Base-by-base conservation (phyloP, 2,888 invertebrate genomes). In the Mimas tiliae region DNA sequence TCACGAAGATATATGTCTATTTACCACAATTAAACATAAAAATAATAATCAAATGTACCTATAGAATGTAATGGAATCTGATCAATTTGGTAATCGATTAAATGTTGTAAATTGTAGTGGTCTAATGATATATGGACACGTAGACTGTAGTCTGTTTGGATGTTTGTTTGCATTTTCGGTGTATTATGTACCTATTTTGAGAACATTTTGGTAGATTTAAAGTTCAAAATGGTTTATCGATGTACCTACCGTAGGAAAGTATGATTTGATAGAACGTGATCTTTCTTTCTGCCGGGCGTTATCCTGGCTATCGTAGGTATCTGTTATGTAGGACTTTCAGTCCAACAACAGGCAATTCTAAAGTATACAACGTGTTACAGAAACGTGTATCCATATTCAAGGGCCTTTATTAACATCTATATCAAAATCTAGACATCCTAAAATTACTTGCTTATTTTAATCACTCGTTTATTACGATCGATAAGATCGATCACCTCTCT, bases 11-110 rank as follows among this genome's bases (percentile, higher is more conserved):
- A 55, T 53, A 85, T 83, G 90, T 91, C 90, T 92, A 91, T 88
- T 89, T 84, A 87, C 85, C 88, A 88, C 88, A 91, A 87, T 88
- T 91, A 87, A 74, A 78, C 74, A 74, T 78, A 75, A 76, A 79
- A 73, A 74, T 68, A 74, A 74, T 78, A 74, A 78, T 80, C 77
- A 72, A 75, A 77, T 74, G 74, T 78, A 75, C 77, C 78, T 47
- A 63, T 62, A 62, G 11, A 19, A 47, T 63, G 6, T 58, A 11
- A 52, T 52, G 58, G 38, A 50, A 42, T 58, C 58, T 58, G 58
- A 58, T 58, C 42, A 58, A 42, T 58, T 58, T 58, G 38, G 70
- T 75, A 75, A 72, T 75, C 78, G 79, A 78, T 75, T 76, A 71
- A 80, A 73, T 77, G 27, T 42, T 64, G 47, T 53, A 33, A 1